Evolutionary conservation across 1,140 invertebrate species (phyloP).

Genomic region (Anagrus nilaparvatae): DNA sequence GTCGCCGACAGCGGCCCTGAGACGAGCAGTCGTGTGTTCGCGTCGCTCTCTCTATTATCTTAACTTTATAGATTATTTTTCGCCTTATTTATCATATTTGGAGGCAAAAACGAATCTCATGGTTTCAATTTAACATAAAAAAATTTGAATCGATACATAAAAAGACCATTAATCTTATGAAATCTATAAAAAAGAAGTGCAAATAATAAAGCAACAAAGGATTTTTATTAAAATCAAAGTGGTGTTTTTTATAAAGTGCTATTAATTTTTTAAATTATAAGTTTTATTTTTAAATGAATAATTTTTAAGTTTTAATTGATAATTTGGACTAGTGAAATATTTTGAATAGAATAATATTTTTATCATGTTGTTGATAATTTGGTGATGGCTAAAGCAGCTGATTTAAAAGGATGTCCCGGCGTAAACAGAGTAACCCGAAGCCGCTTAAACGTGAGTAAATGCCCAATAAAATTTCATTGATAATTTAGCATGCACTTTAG

Average conservation of each 20-base stretch:
- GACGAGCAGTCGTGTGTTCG: constrained; percentile 24
- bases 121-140: constrained; percentile 5
- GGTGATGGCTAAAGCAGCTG: constrained; percentile 32
- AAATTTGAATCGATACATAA: background rate
- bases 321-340: background rate
- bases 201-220: background rate
- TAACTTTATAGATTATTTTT: background rate
- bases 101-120: too few relatives aligned
- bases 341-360: constrained; percentile 25
- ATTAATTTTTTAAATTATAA: too few relatives aligned
- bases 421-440: constrained; percentile 58
- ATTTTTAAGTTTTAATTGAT: too few relatives aligned
- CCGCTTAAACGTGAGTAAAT: constrained; percentile 57
- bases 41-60: constrained; percentile 14
- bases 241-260: background rate
- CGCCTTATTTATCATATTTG: constrained; percentile 2
- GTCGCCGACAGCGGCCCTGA: constrained; percentile 39
- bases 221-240: background rate
- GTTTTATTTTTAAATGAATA: too few relatives aligned
- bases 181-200: background rate
- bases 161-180: background rate
- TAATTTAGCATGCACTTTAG: too few relatives aligned
- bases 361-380: constrained; percentile 21
- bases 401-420: constrained; percentile 48
- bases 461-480: too few relatives aligned